A percentile compares a stretch with the other conserved stretches of the same genome.
Conservation (phyloP, 1,140 invertebrate genomes). For the Paracyclopina nana region DNA sequence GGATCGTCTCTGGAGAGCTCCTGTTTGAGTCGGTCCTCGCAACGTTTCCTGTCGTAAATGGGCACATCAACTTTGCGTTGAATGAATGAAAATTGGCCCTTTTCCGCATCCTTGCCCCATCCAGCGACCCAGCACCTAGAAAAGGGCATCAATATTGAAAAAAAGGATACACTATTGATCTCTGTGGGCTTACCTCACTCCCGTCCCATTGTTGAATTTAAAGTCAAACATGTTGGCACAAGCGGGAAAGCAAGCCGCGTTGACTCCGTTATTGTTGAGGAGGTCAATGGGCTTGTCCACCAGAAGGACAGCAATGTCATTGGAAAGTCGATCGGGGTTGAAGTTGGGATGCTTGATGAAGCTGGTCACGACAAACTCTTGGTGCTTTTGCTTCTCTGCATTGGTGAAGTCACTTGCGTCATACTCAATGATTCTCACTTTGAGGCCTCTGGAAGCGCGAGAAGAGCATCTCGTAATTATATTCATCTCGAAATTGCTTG, state of each 20-base stretch:
- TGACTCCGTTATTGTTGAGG: background rate
- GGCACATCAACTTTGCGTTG: conserved; percentile 13
- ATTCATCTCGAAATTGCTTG: background rate
- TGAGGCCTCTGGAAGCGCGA: conserved; percentile 2
- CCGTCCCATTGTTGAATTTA: conserved; percentile 13
- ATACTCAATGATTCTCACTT: conserved; percentile 12
- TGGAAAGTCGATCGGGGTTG: background rate
- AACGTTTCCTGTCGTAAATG: background rate
- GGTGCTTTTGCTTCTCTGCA: background rate
- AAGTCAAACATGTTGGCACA: conserved; percentile 13
- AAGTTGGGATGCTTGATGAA: conserved; percentile 4
- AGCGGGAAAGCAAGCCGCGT: conserved; percentile 12
- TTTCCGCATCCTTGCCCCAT: conserved; percentile 10
- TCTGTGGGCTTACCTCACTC: conserved; percentile 3
- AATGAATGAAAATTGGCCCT: conserved; percentile 8
- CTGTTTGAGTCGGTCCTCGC: background rate
- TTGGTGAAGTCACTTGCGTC: conserved; percentile 9
- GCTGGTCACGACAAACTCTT: conserved; percentile 7
- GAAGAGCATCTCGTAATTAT: background rate
- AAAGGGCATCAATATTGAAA: too few species aligned
- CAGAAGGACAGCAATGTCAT: conserved; percentile 8
- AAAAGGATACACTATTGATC: too few species aligned
- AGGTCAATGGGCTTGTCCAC: conserved; percentile 13
- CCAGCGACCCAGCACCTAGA: conserved; percentile 15
- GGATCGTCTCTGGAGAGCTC: conserved; percentile 31